Evolutionary conservation across 2,113 vertebrate species (phyloP).

Genomic region (Oceanites oceanicus): DNA sequence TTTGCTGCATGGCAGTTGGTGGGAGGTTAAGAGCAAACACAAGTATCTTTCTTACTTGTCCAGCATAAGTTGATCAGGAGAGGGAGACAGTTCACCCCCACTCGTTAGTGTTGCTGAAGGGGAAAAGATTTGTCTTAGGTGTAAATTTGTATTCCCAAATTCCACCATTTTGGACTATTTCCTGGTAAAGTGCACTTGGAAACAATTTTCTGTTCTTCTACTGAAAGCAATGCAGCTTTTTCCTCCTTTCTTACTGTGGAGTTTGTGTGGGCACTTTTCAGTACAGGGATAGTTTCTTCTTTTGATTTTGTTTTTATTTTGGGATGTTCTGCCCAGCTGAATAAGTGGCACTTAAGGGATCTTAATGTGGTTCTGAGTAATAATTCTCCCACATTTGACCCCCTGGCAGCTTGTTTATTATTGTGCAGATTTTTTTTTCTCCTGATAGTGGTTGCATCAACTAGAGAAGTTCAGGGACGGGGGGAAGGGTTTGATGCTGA

Average conservation of each 20-base stretch:
- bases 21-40: background rate
- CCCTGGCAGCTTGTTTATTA: background rate
- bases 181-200: background rate
- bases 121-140: background rate
- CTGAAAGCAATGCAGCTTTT: background rate
- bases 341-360: background rate
- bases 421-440: background rate
- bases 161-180: background rate
- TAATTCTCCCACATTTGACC: background rate
- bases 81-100: background rate
- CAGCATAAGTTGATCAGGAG: background rate
- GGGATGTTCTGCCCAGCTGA: background rate
- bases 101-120: background rate
- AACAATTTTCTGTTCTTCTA: background rate
- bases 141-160: background rate
- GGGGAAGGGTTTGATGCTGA: background rate
- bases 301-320: background rate
- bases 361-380: background rate
- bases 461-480: background rate
- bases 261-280: background rate
- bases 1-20: background rate
- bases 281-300: background rate
- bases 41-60: background rate
- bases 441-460: background rate
- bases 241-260: background rate